phyloP scores from a whole-genome alignment of 2,797 vertebrate species.

The Crax fasciolata region DNA sequence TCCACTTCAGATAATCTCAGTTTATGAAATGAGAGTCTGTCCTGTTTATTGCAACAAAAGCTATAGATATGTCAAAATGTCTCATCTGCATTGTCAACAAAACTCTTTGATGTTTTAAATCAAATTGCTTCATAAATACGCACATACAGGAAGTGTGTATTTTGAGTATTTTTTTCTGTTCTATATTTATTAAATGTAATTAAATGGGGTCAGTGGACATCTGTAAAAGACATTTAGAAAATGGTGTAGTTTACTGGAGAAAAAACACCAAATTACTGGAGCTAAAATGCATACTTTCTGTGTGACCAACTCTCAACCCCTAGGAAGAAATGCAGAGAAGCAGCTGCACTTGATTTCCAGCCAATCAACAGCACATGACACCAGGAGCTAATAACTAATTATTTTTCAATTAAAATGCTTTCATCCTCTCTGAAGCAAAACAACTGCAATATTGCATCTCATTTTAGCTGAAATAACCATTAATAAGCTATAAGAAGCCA shows the following conservation, averaged over 20 bases:
- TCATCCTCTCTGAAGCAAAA: not conserved
- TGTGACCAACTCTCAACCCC: not conserved
- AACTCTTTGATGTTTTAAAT: not conserved
- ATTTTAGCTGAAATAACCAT: not conserved
- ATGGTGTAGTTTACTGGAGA: not conserved
- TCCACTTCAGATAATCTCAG: not conserved
- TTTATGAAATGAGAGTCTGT: not conserved
- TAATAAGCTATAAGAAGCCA: not conserved
- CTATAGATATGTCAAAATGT: not conserved
- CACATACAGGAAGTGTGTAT: not conserved
- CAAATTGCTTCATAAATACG: not conserved
- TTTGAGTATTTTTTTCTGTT: not conserved
- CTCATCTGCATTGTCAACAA: not conserved
- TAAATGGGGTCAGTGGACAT: not conserved
- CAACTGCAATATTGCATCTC: not conserved
- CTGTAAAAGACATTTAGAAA: not conserved
- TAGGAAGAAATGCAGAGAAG: not conserved
- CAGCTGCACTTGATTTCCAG: not conserved
- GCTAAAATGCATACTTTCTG: not conserved
- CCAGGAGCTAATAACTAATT: not conserved
- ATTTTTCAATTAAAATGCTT: conserved; percentile 7
- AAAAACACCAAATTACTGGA: not conserved
- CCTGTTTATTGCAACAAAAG: not conserved
- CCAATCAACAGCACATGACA: not conserved
- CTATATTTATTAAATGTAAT: not conserved